phyloP scores from a whole-genome alignment of 2,888 invertebrate genomes.

The Patella depressa region DNA sequence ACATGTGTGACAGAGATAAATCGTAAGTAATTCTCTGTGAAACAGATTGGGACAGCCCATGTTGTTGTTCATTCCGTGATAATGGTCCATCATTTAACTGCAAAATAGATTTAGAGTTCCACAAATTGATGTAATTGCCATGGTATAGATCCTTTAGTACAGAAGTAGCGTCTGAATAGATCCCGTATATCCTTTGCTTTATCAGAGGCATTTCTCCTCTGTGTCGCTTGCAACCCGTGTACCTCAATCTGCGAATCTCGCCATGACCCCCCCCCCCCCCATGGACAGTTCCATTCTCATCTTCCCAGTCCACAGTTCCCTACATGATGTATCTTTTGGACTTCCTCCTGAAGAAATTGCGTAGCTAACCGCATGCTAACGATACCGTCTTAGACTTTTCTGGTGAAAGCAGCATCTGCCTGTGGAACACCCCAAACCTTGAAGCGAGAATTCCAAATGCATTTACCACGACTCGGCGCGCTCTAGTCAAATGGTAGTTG shows the following conservation, averaged over 20 bases:
- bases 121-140: background rate
- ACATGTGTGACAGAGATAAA: too few relatives aligned
- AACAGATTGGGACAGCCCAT: too few relatives aligned
- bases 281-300: conserved; percentile 19
- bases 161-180: background rate
- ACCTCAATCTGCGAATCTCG: conserved; percentile 8
- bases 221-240: conserved; percentile 16
- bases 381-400: conserved; percentile 22
- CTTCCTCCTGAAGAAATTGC: conserved; percentile 24
- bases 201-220: background rate
- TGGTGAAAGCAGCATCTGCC: conserved; percentile 21
- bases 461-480: background rate
- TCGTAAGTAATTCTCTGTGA: too few relatives aligned
- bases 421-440: conserved; percentile 30
- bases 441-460: conserved; percentile 21
- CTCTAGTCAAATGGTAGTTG: conserved; percentile 15
- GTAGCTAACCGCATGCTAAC: conserved; percentile 27
- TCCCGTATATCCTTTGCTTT: background rate
- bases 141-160: conserved; percentile 1
- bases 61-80: too few relatives aligned
- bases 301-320: conserved; percentile 20
- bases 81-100: background rate
- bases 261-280: conserved; percentile 12
- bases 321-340: conserved; percentile 17
- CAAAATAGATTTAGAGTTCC: too few relatives aligned